Conservation (phyloP, 2,113 vertebrate species). For the Etheostoma cragini region DNA sequence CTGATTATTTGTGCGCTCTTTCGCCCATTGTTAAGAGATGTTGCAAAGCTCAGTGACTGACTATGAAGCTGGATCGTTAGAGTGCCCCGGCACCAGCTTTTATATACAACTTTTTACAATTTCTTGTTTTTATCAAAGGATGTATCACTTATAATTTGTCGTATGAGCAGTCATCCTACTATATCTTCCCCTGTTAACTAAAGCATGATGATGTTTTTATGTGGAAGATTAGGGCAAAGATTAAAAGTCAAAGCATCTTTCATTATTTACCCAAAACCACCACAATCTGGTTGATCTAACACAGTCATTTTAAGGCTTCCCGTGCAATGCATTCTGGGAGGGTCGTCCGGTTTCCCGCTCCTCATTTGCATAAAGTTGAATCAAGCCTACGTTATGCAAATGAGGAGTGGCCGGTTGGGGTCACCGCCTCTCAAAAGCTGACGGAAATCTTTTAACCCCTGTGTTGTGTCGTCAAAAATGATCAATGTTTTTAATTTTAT, state of each 20-base stretch:
- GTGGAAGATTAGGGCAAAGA: neutral
- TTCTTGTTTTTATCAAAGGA: neutral
- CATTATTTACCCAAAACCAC: slow-evolving; percentile 1
- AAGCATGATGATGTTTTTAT: neutral
- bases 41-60: neutral
- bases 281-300: neutral
- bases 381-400: no score
- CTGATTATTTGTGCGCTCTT: neutral
- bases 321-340: no score
- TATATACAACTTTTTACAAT: neutral
- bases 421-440: no score
- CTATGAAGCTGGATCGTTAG: neutral
- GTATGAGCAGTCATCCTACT: neutral
- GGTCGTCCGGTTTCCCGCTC: no score
- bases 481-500: no score
- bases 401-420: no score
- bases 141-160: no score
- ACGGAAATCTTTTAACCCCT: no score
- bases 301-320: no score
- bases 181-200: neutral
- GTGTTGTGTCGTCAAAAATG: no score
- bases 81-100: no score
- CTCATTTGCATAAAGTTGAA: no score
- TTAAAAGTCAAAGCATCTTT: neutral
- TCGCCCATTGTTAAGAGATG: neutral